A percentile compares a stretch with the other conserved stretches of the same genome.
These are phyloP conservation scores for Tragelaphus buxtoni DNA, from an alignment of 2,113 vertebrate species.

Conservation along the genomic window DNA sequence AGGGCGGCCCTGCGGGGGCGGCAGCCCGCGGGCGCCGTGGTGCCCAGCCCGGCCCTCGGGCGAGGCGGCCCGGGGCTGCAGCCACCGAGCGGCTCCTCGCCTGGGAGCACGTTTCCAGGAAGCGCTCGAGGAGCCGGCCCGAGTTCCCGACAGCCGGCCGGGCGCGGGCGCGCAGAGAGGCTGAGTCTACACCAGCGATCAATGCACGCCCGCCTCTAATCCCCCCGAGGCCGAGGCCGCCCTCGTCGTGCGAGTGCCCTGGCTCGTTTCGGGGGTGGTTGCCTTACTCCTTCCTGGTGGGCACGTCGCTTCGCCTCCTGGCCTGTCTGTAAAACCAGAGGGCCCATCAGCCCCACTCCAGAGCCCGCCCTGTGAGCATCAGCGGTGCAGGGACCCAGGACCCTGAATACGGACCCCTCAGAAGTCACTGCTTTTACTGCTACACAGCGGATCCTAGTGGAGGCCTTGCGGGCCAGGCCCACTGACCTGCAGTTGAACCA, in stretches of 20 bases:
- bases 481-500: background rate
- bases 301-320: background rate
- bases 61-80: background rate
- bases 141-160: constrained; percentile 62
- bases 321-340: background rate
- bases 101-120: constrained; percentile 55
- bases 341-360: too few species aligned
- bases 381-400: background rate
- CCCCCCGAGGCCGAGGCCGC: background rate
- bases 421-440: background rate
- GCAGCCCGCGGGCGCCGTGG: background rate
- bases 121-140: constrained; percentile 21
- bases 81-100: background rate
- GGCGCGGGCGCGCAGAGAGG: constrained; percentile 14
- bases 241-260: background rate
- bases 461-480: background rate
- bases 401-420: background rate
- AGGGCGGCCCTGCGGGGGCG: background rate
- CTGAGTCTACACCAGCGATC: constrained; percentile 41
- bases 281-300: background rate
- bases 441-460: background rate
- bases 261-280: background rate
- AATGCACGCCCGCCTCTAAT: background rate
- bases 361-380: background rate
- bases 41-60: background rate